These are phyloP conservation scores for Euproctis similis DNA, from an alignment of 2,888 invertebrate species.

Conservation along the genomic window DNA sequence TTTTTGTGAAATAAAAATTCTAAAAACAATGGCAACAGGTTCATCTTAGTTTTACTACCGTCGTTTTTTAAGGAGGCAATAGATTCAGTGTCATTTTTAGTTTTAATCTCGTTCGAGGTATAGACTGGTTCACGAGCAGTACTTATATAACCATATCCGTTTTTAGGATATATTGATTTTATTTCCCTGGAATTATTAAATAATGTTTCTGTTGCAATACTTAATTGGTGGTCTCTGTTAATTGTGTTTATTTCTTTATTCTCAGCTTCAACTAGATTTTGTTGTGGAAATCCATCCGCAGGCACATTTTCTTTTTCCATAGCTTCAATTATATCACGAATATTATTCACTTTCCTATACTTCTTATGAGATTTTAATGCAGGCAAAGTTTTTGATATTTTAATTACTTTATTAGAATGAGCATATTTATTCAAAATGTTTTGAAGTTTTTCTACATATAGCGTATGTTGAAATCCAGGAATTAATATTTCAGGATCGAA, in stretches of 20 bases:
- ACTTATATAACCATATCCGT: no score
- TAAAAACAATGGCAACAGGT: slow-evolving; percentile 42
- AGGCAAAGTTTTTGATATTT: slow-evolving; percentile 8
- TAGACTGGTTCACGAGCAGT: no score
- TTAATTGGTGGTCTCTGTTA: slow-evolving; percentile 6
- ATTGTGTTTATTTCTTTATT: slow-evolving; percentile 16
- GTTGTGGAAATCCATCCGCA: slow-evolving; percentile 21
- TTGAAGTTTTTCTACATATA: slow-evolving; percentile 45
- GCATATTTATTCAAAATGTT: slow-evolving; percentile 35
- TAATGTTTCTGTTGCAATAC: background rate
- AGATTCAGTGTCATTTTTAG: slow-evolving; percentile 10
- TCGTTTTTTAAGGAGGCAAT: slow-evolving; percentile 3
- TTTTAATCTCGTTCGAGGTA: no score
- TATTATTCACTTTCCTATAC: slow-evolving; percentile 49
- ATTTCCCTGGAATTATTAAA: background rate
- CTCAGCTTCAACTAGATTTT: slow-evolving; percentile 45
- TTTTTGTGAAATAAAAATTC: slow-evolving; percentile 41
- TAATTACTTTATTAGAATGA: slow-evolving; percentile 10
- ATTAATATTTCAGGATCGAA: slow-evolving; percentile 52
- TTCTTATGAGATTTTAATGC: slow-evolving; percentile 10
- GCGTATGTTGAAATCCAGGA: slow-evolving; percentile 32
- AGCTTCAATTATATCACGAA: slow-evolving; percentile 56
- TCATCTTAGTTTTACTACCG: slow-evolving; percentile 18
- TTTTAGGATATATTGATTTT: no score
- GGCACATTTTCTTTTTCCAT: slow-evolving; percentile 34